Conservation (phyloP, 1,140 invertebrate genomes). For the Rhopalosiphum padi region DNA sequence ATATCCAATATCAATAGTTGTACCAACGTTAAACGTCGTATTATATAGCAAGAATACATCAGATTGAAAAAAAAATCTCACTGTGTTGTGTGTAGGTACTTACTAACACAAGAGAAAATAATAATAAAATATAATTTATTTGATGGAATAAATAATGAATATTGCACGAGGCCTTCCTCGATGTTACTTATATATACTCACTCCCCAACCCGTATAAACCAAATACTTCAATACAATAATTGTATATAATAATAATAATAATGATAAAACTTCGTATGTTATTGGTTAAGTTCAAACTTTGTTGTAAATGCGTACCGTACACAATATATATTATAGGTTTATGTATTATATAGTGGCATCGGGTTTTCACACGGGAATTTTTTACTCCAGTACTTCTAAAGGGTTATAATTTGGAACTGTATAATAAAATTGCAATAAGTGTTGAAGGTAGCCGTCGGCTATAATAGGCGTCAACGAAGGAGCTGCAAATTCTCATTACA, state of each 20-base stretch:
- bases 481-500: conserved; percentile 25
- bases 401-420: not conserved
- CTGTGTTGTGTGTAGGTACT: not conserved
- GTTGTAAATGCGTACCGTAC: not conserved
- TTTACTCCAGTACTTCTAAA: too few species aligned
- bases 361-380: not conserved
- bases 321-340: not conserved
- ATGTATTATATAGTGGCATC: not conserved
- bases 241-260: not conserved
- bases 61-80: not conserved
- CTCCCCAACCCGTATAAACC: not conserved
- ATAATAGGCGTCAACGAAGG: not conserved
- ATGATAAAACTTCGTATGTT: not conserved
- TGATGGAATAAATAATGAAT: not conserved
- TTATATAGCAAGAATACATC: not conserved
- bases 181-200: not conserved
- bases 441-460: not conserved
- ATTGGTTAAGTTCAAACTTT: not conserved
- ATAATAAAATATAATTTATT: not conserved
- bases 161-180: not conserved
- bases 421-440: not conserved
- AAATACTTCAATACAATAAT: not conserved
- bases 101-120: too few species aligned
- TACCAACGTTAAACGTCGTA: not conserved
- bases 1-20: not conserved